Base-by-base conservation (phyloP, 2,888 invertebrate genomes). In the Sarcophaga carnaria region DNA sequence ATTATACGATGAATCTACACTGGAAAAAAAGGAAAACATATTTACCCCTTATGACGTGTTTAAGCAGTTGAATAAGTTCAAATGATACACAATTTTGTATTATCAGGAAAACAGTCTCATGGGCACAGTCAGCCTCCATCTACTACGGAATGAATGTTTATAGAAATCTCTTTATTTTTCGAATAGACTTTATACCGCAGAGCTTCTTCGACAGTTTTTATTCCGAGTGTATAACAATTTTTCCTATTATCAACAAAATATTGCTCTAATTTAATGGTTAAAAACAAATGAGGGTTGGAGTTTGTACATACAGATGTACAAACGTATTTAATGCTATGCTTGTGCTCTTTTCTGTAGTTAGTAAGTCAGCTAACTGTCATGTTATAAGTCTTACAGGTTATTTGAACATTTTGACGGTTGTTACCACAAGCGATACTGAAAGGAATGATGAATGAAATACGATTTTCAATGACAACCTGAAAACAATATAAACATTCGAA, bases 391-490 rank as follows among this genome's bases (percentile, higher is more conserved):
- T 76, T 76, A 84, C 89, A 86, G 89, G 87, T 88, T 89, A 89
- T 86, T 89, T 91, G 80, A 78, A 86, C 59, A 77, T 84, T 84
- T 79, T 79, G 71, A 75, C 70, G 79, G 67, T 79, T 75, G 76
- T 76, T 84, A 76, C 66, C 66, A 69, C 77, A 80, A 74, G 49
- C 70, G 70, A 71, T 70, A 74, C 81, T 64, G 75, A 60, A 66
- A 81, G 27, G 60, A 91, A 89, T 91, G 91, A 91, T 91, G 91
- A 92, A 91, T 91, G 90, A 90, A 92, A 92, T 90, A 89, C 90
- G 89, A 90, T 91, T 89, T 91, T 88, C 90, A 90, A 89, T 90
- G 90, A 90, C 89, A 88, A 88, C 77, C 84, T 82, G 84, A 82
- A 87, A 84, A 84, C 76, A 85, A 80, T 37, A 45, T 60, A 80